Evolutionary conservation across 2,797 vertebrate species (phyloP).

Genomic region (Oreonectes daqikongensis): DNA sequence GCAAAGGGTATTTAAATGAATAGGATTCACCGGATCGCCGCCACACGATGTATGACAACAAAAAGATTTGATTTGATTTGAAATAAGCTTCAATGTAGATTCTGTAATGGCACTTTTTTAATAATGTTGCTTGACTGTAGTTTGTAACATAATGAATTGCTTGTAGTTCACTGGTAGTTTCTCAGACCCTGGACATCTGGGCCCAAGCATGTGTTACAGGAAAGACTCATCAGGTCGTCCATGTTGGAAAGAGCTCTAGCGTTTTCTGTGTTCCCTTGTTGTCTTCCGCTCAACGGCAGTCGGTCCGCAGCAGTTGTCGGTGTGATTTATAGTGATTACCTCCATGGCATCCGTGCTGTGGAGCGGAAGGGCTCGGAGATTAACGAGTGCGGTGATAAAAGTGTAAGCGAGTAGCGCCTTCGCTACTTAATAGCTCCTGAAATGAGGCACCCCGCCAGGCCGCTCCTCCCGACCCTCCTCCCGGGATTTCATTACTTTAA

Average conservation of each 20-base stretch:
- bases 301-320: constrained; percentile 67
- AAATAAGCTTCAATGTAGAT: too few species aligned
- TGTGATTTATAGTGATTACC: constrained; percentile 77
- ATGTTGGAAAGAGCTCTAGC: not conserved
- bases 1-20: too few species aligned
- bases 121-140: too few species aligned
- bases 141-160: too few species aligned
- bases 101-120: too few species aligned
- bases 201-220: not conserved
- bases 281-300: constrained; percentile 56
- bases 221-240: constrained; percentile 4
- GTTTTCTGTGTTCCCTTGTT: constrained; percentile 16
- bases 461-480: constrained; percentile 54
- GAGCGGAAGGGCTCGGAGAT: constrained; percentile 70
- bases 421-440: constrained; percentile 71
- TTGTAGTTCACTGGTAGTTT: too few species aligned
- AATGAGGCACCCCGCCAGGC: constrained; percentile 62
- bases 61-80: too few species aligned
- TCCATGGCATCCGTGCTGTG: constrained; percentile 60
- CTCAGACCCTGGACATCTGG: too few species aligned
- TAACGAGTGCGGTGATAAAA: constrained; percentile 74
- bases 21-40: too few species aligned
- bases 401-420: constrained; percentile 65
- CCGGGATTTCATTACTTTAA: constrained; percentile 73
- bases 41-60: too few species aligned